Evolutionary conservation across 1,140 invertebrate genomes (phyloP).

Genomic region (Megalonaias nervosa): DNA sequence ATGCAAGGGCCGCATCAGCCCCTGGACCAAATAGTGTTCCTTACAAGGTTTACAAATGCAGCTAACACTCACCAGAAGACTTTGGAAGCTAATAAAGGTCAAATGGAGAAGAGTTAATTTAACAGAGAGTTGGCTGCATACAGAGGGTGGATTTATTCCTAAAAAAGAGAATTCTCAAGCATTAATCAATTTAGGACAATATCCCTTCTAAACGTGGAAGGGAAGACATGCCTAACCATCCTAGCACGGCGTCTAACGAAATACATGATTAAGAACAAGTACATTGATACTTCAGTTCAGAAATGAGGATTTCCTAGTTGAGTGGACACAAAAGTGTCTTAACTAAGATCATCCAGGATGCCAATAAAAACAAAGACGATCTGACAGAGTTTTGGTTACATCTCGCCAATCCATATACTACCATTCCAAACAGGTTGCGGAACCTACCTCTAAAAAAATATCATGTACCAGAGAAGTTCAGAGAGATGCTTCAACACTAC

Average conservation of each 20-base stretch:
- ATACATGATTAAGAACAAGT: constrained; percentile 3
- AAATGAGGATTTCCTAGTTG: constrained; percentile 16
- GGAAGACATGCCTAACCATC: constrained; percentile 5
- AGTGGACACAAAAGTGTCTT: constrained; percentile 21
- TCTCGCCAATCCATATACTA: constrained; percentile 18
- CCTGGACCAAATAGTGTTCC: constrained; percentile 19
- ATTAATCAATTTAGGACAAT: constrained; percentile 16
- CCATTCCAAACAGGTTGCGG: constrained; percentile 18
- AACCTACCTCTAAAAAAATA: constrained; percentile 19
- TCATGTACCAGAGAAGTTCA: constrained; percentile 16
- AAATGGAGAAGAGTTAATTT: constrained; percentile 5
- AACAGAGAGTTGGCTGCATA: not conserved
- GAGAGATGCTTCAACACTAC: not conserved
- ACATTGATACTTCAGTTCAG: constrained; percentile 28
- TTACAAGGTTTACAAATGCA: constrained; percentile 12
- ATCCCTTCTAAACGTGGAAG: constrained; percentile 5
- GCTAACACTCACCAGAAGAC: not conserved
- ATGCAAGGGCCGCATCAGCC: constrained; percentile 10
- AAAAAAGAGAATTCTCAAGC: constrained; percentile 4
- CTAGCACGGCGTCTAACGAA: not conserved
- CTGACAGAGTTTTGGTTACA: constrained; percentile 33
- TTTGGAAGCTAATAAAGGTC: constrained; percentile 3
- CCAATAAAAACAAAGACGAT: constrained; percentile 16
- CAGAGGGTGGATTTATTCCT: constrained; percentile 5
- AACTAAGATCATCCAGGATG: constrained; percentile 19